Conservation (phyloP, 2,888 invertebrate genomes). For the Noctuana brunneofusca region DNA sequence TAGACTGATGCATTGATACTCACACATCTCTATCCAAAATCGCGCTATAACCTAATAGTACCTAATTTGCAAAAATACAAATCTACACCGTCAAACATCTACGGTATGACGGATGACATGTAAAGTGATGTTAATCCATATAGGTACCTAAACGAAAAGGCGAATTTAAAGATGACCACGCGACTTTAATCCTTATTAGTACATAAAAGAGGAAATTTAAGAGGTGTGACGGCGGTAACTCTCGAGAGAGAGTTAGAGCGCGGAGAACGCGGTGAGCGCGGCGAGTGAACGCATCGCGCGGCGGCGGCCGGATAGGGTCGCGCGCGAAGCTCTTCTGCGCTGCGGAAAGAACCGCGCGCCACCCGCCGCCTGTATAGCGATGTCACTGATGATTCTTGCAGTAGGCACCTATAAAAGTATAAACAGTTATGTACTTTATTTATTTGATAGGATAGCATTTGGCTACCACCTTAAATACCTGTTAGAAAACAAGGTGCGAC, state of each 20-base stretch:
- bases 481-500: too few relatives aligned
- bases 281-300: conserved; percentile 43
- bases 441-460: too few relatives aligned
- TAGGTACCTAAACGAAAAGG: too few relatives aligned
- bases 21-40: too few relatives aligned
- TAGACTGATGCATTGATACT: too few relatives aligned
- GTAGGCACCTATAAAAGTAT: conserved; percentile 61
- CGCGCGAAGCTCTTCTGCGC: conserved; percentile 67
- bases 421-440: neutral
- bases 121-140: too few relatives aligned
- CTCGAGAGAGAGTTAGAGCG: conserved; percentile 65
- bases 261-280: conserved; percentile 47
- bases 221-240: conserved; percentile 53
- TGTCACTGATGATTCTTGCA: conserved; percentile 67
- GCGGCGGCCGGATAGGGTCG: conserved; percentile 58
- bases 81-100: too few relatives aligned
- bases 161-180: too few relatives aligned
- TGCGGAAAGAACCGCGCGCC: conserved; percentile 62
- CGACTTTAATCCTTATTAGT: conserved; percentile 40
- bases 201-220: conserved; percentile 53
- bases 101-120: too few relatives aligned
- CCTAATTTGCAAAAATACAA: too few relatives aligned
- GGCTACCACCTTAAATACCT: too few relatives aligned
- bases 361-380: conserved; percentile 65
- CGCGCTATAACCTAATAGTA: too few relatives aligned